Percentiles rank a stretch among this genome's conserved stretches.
These are phyloP conservation scores for Pogonus chalceus DNA, from an alignment of 1,140 invertebrate species.

Conservation along the genomic window DNA sequence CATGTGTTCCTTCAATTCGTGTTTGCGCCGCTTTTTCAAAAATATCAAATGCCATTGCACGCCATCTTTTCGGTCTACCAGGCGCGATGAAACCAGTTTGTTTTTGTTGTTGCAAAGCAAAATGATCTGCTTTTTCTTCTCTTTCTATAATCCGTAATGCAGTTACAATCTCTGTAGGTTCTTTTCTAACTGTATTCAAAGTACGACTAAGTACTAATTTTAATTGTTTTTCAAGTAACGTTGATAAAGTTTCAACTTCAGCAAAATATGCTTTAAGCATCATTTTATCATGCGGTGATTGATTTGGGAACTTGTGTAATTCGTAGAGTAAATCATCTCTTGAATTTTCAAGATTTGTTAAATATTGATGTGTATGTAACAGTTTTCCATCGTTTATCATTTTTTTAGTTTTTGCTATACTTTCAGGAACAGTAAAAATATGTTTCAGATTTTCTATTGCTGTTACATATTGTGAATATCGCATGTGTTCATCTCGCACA, in stretches of 20 bases:
- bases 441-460: constrained; percentile 97
- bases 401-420: constrained; percentile 86
- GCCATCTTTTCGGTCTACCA: constrained; percentile 88
- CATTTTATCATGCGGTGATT: constrained; percentile 79
- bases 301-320: constrained; percentile 85
- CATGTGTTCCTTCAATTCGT: constrained; percentile 79
- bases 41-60: constrained; percentile 73
- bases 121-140: constrained; percentile 85
- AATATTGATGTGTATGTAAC: constrained; percentile 86
- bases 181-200: constrained; percentile 86
- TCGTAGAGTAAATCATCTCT: constrained; percentile 92
- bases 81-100: constrained; percentile 85
- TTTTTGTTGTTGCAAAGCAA: constrained; percentile 64
- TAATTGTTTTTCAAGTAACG: constrained; percentile 84
- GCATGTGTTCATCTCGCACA: constrained; percentile 85
- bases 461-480: constrained; percentile 91
- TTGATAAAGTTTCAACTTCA: constrained; percentile 85
- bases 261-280: constrained; percentile 92
- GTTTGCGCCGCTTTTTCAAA: constrained; percentile 75
- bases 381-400: constrained; percentile 93
- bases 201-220: constrained; percentile 81
- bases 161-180: constrained; percentile 93
- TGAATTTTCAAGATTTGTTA: constrained; percentile 93
- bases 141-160: constrained; percentile 92
- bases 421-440: constrained; percentile 95